Base-by-base conservation (phyloP, 2,797 vertebrate species). In the Sebastes hopkinsi region DNA sequence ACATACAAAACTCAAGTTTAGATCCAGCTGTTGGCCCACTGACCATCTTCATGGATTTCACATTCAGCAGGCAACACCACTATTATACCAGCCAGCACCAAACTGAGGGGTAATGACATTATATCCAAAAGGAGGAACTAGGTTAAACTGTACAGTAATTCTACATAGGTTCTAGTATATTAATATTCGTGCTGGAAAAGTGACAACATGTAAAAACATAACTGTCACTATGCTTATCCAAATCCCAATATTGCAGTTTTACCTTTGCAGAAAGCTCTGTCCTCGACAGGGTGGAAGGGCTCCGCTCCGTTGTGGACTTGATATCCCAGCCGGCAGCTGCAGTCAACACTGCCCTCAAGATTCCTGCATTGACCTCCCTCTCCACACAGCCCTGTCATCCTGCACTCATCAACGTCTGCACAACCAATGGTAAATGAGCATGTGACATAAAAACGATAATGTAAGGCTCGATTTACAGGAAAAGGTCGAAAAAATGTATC, bases 331-430 rank as follows among this genome's bases (percentile, higher is more conserved):
- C 89, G 88, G 91, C 98, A 99, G 65, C 93, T 94, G 87, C 98
- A 99, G 13, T 95, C 86, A 54, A 97, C 98, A 70, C 94, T 95
- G 34, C 98, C 97, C 0, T 85, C 87, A 6, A 96, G 95, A 89
- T 99, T 99, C 56, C 87, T 84, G 23, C 98, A 99, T 9, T 60
- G 85, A 65, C 93, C 96, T 46, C 97, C 97, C 11, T 4, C 94
- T 81, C 97, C 95, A 86, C 98, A 99, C 18, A 93, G 54, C 2
- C 92, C 94, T 58, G 92, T 60, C 3, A 94, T 72, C 20, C 86
- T 79, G 90, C 98, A 99, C 81, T 99, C 98, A 30, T 99, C 91
- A 36, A 96, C 68, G 86, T 99, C 98, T 99, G 89, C 34, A 77
- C 12, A 62, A 29, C 5, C 67, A 82, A 65, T 6, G 71, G 42